Evolutionary conservation across 2,113 vertebrate genomes (phyloP).

Genomic region (Gambusia affinis): DNA sequence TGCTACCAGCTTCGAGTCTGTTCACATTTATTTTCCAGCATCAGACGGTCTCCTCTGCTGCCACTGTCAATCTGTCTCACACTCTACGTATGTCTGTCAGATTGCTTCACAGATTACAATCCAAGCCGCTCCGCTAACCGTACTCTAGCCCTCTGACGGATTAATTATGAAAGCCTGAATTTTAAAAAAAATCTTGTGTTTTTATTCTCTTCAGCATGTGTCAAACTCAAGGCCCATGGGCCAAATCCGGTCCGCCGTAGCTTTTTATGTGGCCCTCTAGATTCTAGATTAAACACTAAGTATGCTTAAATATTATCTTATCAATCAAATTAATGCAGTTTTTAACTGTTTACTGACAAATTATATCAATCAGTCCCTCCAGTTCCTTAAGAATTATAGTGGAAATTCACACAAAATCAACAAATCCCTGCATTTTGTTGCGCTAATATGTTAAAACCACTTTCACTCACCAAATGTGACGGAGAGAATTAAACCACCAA

Average conservation of each 20-base stretch:
- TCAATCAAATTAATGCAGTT: no score
- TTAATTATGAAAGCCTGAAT: no score
- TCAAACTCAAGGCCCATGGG: background rate
- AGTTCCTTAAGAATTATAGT: no score
- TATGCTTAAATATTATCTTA: no score
- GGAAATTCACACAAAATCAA: no score
- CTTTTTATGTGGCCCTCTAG: no score
- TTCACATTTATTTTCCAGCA: background rate
- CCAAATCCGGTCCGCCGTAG: no score
- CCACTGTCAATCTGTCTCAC: background rate
- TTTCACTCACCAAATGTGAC: slow-evolving; percentile 16
- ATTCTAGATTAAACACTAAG: no score
- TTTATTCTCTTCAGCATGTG: background rate
- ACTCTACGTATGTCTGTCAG: slow-evolving; percentile 1
- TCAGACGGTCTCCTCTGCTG: background rate
- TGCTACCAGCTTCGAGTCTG: background rate
- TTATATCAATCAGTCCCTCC: no score
- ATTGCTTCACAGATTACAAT: slow-evolving; percentile 9
- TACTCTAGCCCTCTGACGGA: background rate
- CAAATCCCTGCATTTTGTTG: no score
- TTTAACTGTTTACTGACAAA: no score
- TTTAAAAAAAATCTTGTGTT: no score
- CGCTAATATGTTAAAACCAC: slow-evolving; percentile 7
- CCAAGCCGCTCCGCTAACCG: background rate
- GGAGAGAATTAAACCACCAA: slow-evolving; percentile 7